Base-by-base conservation (phyloP, 1,140 invertebrate species). In the Ectropis grisescens region DNA sequence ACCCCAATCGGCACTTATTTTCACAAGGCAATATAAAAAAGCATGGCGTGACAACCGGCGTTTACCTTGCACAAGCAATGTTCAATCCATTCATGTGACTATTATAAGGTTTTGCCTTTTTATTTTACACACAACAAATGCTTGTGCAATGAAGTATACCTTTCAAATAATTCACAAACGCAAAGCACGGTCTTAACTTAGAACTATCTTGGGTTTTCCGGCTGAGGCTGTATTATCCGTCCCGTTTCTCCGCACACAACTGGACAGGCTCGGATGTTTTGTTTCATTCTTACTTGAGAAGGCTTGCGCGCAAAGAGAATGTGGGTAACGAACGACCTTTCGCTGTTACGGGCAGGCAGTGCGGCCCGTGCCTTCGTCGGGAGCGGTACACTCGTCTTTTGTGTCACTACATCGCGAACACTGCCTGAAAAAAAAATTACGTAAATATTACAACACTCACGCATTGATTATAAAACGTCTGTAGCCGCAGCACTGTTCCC, bases 291-390 rank as follows among this genome's bases (percentile, higher is more conserved):
- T 33, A 59, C 70, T 65, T 61, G 47, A 57, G 56, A 66, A 80
- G 75, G 75, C 75, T 80, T 80, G 75, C 75, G 75, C 72, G 75
- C 66, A 76, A 80, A 80, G 75, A 80, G 75, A 80, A 75, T 75
- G 75, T 80, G 70, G 75, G 64, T 74, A 80, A 76, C 69, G 70
- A 71, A 79, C 75, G 75, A 80, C 75, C 75, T 76, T 80, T 80
- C 61, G 71, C 59, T 55, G 68, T 64, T 75, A 72, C 52, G 61
- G 61, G 64, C 66, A 61, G 55, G 69, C 75, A 80, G 75, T 80
- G 75, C 75, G 71, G 75, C 58, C 68, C 66, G 70, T 58, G 53
- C 70, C 52, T 67, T 69, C 64, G 56, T 55, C 55, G 59, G 57
- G 62, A 68, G 55, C 41, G 58, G 70, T 75, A 50, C 58, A 42